A percentile compares a stretch with the other conserved stretches of the same genome.
Conservation (phyloP, 1,140 invertebrate species). For the Drosophila murphyi region DNA sequence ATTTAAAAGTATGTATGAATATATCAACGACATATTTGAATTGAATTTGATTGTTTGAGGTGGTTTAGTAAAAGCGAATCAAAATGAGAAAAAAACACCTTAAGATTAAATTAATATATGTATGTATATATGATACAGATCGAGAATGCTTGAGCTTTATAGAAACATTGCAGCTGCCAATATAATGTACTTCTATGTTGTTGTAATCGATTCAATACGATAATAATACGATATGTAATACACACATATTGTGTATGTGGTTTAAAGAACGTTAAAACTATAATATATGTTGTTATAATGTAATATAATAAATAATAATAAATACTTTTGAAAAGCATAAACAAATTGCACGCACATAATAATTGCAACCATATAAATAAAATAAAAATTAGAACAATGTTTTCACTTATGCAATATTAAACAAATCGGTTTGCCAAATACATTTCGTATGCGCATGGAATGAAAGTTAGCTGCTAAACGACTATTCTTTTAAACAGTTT, state of each 20-base stretch:
- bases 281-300: conserved; percentile 37
- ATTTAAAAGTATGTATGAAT: conserved; percentile 11
- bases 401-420: conserved; percentile 59
- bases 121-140: conserved; percentile 26
- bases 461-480: conserved; percentile 45
- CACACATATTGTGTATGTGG: conserved; percentile 24
- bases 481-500: conserved; percentile 47
- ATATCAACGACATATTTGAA: conserved; percentile 52
- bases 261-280: conserved; percentile 50
- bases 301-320: conserved; percentile 74
- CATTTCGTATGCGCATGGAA: conserved; percentile 45
- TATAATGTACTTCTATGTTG: conserved; percentile 16
- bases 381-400: conserved; percentile 57
- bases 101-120: conserved; percentile 24
- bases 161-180: conserved; percentile 41
- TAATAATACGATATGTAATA: conserved; percentile 73
- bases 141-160: conserved; percentile 24
- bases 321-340: conserved; percentile 82
- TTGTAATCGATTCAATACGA: conserved; percentile 46
- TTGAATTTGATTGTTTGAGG: conserved; percentile 31
- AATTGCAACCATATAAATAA: conserved; percentile 66
- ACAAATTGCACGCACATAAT: conserved; percentile 78
- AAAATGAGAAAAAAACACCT: conserved; percentile 6
- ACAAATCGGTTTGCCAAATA: conserved; percentile 56
- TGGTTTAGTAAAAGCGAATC: conserved; percentile 22